phyloP scores from a whole-genome alignment of 2,113 vertebrate genomes.

The Brevimyrus niger region DNA sequence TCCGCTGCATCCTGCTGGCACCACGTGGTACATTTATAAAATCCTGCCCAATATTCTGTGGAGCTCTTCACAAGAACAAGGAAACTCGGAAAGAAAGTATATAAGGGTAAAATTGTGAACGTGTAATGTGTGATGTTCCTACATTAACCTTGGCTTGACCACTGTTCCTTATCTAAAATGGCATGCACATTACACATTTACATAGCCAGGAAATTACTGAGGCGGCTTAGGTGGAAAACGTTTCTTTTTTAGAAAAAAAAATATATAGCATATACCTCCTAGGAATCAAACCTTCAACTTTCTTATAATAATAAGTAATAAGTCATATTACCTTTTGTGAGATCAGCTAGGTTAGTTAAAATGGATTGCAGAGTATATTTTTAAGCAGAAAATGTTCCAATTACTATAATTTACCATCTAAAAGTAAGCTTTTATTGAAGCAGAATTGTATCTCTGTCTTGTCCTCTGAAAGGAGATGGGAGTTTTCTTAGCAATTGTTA shows the following conservation, averaged over 20 bases:
- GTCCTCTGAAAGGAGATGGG: background rate
- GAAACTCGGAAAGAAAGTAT: background rate
- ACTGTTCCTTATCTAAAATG: background rate
- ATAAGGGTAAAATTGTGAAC: background rate
- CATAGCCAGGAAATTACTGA: background rate
- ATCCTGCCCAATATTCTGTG: background rate
- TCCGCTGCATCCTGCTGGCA: background rate
- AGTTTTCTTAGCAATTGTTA: background rate
- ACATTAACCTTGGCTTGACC: background rate
- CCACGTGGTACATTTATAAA: background rate
- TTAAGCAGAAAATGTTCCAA: background rate
- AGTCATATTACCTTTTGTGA: background rate
- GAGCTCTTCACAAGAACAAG: background rate
- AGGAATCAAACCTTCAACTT: background rate
- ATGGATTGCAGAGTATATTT: background rate
- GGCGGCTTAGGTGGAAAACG: background rate
- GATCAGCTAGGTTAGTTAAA: background rate
- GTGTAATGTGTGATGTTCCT: background rate
- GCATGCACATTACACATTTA: background rate
- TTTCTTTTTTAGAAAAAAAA: background rate
- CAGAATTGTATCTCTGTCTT: background rate
- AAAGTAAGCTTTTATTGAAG: background rate
- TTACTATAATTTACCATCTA: background rate
- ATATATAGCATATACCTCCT: background rate
- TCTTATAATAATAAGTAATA: background rate